Evolutionary conservation across 2,797 vertebrate genomes (phyloP).

Genomic region (Peromyscus eremicus): DNA sequence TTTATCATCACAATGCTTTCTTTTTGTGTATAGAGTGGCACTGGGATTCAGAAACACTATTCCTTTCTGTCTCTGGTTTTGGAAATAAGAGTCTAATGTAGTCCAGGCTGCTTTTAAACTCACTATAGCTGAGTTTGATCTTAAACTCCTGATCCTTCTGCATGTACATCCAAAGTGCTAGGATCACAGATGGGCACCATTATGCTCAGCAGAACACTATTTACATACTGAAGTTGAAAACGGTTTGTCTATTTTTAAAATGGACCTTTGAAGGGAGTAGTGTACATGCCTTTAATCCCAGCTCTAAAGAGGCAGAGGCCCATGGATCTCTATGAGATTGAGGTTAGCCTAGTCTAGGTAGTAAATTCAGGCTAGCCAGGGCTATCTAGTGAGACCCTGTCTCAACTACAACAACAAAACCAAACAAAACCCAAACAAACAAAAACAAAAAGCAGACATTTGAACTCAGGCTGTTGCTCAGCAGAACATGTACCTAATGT

Average conservation of each 20-base stretch:
- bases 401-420: neutral
- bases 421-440: neutral
- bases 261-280: neutral
- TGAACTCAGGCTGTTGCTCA: neutral
- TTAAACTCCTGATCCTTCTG: neutral
- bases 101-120: neutral
- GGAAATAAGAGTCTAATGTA: neutral
- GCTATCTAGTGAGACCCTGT: neutral
- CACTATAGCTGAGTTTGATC: neutral
- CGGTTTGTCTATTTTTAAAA: neutral
- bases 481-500: neutral
- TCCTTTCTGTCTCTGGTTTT: neutral
- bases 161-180: too few relatives aligned
- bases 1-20: neutral
- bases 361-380: neutral
- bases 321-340: neutral
- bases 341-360: neutral
- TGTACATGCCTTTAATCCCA: too few relatives aligned
- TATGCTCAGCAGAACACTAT: neutral
- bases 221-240: conserved; percentile 50
- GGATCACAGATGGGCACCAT: neutral
- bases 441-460: neutral
- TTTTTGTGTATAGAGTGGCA: neutral
- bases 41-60: neutral
- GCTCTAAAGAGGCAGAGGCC: neutral